These are phyloP conservation scores for Eulemur albifrons DNA, from an alignment of 2,797 vertebrate species.

Conservation along the genomic window DNA sequence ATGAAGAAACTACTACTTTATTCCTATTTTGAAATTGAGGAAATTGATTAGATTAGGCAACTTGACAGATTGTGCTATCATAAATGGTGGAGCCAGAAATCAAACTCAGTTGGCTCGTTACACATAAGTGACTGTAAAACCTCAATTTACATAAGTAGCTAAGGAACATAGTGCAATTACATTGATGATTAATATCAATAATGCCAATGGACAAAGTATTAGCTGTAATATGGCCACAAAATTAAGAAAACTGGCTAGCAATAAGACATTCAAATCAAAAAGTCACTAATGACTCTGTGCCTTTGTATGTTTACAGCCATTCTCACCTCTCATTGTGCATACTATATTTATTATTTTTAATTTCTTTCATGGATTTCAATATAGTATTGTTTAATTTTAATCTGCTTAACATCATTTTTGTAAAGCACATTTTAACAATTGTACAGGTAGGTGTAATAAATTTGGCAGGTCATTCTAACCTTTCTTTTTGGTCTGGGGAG, in stretches of 20 bases:
- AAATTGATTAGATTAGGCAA: not conserved
- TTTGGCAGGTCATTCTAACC: not conserved
- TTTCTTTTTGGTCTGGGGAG: slow-evolving; percentile 26
- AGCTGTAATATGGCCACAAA: not conserved
- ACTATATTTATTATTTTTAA: slow-evolving; percentile 19
- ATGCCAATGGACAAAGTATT: not conserved
- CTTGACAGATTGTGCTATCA: not conserved
- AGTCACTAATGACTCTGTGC: not conserved
- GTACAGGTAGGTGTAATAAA: not conserved
- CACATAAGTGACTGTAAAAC: not conserved
- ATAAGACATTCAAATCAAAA: not conserved
- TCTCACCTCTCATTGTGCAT: not conserved
- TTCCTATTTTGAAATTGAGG: not conserved
- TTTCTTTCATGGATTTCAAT: slow-evolving; percentile 8
- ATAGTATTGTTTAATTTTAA: slow-evolving; percentile 31
- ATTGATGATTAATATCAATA: not conserved
- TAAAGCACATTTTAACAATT: not conserved
- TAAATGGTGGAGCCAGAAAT: not conserved
- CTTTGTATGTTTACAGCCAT: not conserved
- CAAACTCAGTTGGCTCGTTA: not conserved
- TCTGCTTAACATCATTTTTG: not conserved
- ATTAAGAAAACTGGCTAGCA: not conserved
- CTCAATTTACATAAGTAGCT: not conserved
- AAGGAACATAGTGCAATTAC: not conserved
- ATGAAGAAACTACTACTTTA: slow-evolving; percentile 27